Percentiles rank a stretch among this genome's conserved stretches.
These are phyloP conservation scores for Athene cunicularia DNA, from an alignment of 2,113 vertebrate genomes.

Conservation along the genomic window DNA sequence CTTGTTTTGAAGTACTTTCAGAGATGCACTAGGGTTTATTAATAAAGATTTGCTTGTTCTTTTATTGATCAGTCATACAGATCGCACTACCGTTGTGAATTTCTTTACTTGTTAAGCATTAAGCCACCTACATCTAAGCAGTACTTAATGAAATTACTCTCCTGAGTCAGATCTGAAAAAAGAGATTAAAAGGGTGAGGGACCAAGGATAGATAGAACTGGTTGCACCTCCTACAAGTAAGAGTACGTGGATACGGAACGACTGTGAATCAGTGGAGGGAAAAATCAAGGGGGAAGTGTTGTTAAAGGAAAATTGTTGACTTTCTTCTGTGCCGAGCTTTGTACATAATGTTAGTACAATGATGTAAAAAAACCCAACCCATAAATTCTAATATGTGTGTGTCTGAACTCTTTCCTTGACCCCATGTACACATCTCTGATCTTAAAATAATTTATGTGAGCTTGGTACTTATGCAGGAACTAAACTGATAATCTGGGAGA, in stretches of 20 bases:
- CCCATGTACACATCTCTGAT: accelerated
- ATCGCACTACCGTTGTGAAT: neutral
- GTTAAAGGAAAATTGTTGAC: neutral
- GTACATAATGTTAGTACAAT: accelerated
- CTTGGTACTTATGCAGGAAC: neutral
- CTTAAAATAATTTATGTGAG: neutral
- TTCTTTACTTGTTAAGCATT: neutral
- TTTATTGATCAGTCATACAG: neutral
- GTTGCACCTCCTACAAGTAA: neutral
- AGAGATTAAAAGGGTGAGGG: neutral
- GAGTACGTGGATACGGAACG: neutral
- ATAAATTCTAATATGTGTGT: neutral
- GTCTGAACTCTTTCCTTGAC: neutral
- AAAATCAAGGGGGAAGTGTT: neutral
- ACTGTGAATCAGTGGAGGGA: neutral
- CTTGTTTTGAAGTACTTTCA: neutral
- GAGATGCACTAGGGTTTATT: neutral
- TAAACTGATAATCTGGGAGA: neutral
- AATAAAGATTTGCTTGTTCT: constrained; percentile 15
- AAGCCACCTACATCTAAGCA: neutral
- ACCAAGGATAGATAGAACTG: neutral
- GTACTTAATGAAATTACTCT: neutral
- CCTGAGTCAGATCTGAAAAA: neutral
- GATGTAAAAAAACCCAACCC: neutral
- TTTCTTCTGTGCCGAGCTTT: neutral